Percentiles rank a stretch among this genome's conserved stretches.
These are phyloP conservation scores for Dryococelus australis DNA, from an alignment of 2,888 invertebrate species.

Conservation along the genomic window DNA sequence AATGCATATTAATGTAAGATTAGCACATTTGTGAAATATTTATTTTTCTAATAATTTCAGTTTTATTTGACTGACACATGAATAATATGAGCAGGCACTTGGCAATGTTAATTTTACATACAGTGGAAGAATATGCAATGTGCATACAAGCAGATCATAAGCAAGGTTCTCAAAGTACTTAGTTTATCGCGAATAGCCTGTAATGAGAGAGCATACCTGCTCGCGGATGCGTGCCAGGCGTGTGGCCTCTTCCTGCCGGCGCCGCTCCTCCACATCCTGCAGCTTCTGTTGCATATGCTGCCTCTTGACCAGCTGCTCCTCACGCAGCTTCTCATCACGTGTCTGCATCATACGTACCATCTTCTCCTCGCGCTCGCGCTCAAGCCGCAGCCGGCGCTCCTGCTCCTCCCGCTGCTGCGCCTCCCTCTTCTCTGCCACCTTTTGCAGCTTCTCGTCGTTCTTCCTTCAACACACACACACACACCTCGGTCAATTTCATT, in stretches of 20 bases:
- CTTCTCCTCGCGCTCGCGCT: slow-evolving; percentile 44
- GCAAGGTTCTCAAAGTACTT: too few relatives aligned
- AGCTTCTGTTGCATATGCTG: slow-evolving; percentile 41
- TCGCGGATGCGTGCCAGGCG: slow-evolving; percentile 42
- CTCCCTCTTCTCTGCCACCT: slow-evolving; percentile 39
- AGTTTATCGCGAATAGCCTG: too few relatives aligned
- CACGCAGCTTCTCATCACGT: slow-evolving; percentile 42
- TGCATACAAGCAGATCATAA: too few relatives aligned
- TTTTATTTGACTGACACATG: too few relatives aligned
- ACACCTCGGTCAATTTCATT: too few relatives aligned
- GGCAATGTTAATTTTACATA: too few relatives aligned
- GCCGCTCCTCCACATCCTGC: slow-evolving; percentile 42
- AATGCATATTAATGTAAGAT: too few relatives aligned
- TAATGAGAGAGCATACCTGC: slow-evolving; percentile 34
- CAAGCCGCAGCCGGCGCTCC: slow-evolving; percentile 35
- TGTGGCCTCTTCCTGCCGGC: slow-evolving; percentile 43
- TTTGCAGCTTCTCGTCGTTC: slow-evolving; percentile 42
- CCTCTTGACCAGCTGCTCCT: slow-evolving; percentile 40
- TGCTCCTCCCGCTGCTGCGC: slow-evolving; percentile 42
- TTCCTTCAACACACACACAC: slow-evolving; percentile 30
- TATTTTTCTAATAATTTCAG: too few relatives aligned
- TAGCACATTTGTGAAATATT: too few relatives aligned
- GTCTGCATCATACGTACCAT: slow-evolving; percentile 29
- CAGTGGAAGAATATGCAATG: too few relatives aligned
- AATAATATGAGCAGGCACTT: too few relatives aligned